These are phyloP conservation scores for Ectemnius continuus DNA, from an alignment of 2,888 invertebrate species.

Conservation along the genomic window DNA sequence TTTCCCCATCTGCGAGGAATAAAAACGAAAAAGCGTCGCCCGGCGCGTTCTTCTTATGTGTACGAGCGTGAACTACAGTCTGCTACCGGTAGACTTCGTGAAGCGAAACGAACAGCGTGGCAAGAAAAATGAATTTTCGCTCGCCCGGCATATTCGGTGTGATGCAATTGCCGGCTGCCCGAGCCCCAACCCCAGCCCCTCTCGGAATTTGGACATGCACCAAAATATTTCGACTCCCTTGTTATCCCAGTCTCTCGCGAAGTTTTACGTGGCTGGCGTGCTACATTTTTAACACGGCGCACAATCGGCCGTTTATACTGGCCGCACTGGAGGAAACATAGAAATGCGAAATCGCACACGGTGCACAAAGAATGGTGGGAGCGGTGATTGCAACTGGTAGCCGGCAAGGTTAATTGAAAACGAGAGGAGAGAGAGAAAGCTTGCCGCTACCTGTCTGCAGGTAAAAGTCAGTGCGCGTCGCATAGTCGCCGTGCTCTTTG, in stretches of 20 bases:
- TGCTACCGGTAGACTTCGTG: too few relatives aligned
- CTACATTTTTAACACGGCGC: conserved; percentile 13
- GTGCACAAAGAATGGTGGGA: conserved; percentile 45
- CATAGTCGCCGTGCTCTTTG: background rate
- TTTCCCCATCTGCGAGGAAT: too few relatives aligned
- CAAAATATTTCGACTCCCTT: background rate
- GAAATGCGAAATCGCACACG: conserved; percentile 47
- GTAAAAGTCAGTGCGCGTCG: conserved; percentile 25
- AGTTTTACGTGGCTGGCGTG: background rate
- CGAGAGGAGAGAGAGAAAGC: background rate
- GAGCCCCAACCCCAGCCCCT: background rate
- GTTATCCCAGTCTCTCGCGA: background rate
- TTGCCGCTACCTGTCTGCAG: conserved; percentile 36
- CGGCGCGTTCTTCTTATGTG: too few relatives aligned
- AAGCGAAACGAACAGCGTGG: too few relatives aligned
- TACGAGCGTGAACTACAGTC: too few relatives aligned
- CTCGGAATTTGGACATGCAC: background rate
- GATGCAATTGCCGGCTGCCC: background rate
- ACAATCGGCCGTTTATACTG: conserved; percentile 24
- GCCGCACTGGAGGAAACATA: conserved; percentile 31
- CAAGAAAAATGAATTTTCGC: too few relatives aligned
- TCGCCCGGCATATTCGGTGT: background rate
- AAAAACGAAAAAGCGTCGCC: too few relatives aligned
- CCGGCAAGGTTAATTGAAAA: conserved; percentile 34
- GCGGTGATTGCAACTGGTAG: conserved; percentile 39